Evolutionary conservation across 2,888 invertebrate genomes (phyloP), one percentile per base, ranked within the genome.

Genomic region (Drosophila subquinaria): DNA sequence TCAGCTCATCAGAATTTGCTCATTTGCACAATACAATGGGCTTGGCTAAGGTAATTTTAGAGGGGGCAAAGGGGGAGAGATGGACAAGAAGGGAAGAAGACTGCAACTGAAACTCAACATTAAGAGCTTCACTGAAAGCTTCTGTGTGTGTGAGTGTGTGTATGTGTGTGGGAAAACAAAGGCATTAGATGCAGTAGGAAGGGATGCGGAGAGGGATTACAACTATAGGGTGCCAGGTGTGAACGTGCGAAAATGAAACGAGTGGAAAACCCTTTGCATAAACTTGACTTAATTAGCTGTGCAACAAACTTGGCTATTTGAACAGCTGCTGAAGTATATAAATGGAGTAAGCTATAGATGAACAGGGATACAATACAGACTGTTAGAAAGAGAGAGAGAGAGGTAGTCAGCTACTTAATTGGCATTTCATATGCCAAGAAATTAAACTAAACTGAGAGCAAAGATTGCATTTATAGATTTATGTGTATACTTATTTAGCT

Each of bases 251-350:
- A 89, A 68, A 57, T 43, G 52, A 53, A 68, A 50, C 67, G 76
- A 68, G 36, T 53, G 53, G 56, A 73, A 50, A 60, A 38, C 67
- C 59, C 60, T 72, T 81, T 89, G 83, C 83, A 84, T 89, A 84
- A 84, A 84, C 83, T 88, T 90, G 89, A 85, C 85, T 85, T 88
- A 85, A 90, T 85, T 85, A 85, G 87, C 89, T 72, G 86, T 79
- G 73, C 86, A 85, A 79, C 82, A 78, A 89, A 89, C 89, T 89
- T 83, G 89, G 82, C 88, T 78, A 88, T 83, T 83, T 83, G 68
- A 88, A 83, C 83, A 83, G 83, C 72, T 83, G 83, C 74, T 73
- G 69, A 66, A 69, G 69, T 67, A 62, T 67, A 61, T 53, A 70
- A 73, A 56, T 56, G 50, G 20, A 30, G 45, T 45, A 20, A 38